Base-by-base conservation (phyloP, 2,113 vertebrate genomes). In the Syngnathoides biaculeatus region DNA sequence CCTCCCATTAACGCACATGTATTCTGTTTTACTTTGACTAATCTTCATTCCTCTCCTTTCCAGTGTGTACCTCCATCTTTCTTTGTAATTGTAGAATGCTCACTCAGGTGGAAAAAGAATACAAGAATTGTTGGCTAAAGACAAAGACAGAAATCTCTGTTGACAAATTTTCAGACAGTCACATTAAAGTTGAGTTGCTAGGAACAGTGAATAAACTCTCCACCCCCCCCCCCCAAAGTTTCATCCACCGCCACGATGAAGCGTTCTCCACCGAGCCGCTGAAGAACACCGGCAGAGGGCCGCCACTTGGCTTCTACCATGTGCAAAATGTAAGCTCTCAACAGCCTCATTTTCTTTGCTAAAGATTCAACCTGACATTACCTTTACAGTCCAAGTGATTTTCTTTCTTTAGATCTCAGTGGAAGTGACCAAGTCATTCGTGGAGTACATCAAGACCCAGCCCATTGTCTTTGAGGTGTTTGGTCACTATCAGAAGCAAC, bases 391-490 rank as follows among this genome's bases (percentile, higher is more conserved):
- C 48, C 30, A 48, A 71, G 1, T 52, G 24, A 24, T 27, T 74
- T 47, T 71, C 13, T 7, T 52, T 13, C 68, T 53, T 27, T 69
- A 99, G 97, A 96, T 99, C 0, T 95, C 94, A 0, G 97, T 99
- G 79, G 97, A 98, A 72, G 96, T 99, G 83, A 99, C 97, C 48
- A 95, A 91, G 81, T 97, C 95, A 64, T 99, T 99, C 71, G 87
- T 95, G 0, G 96, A 98, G 65, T 99, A 99, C 83, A 95, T 99
- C 81, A 95, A 94, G 85, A 98, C 93, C 69, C 96, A 99, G 81
- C 97, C 97, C 1, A 96, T 99, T 0, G 96, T 99, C 61, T 99
- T 99, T 4, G 97, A 99, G 84, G 97, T 99, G 69, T 98, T 98
- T 0, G 97, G 97, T 12, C 97, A 99, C 84, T 98, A 98, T 84